Evolutionary conservation across 2,888 invertebrate genomes (phyloP), one percentile per base, ranked within the genome.

Genomic region (Phyto melanocephala): DNA sequence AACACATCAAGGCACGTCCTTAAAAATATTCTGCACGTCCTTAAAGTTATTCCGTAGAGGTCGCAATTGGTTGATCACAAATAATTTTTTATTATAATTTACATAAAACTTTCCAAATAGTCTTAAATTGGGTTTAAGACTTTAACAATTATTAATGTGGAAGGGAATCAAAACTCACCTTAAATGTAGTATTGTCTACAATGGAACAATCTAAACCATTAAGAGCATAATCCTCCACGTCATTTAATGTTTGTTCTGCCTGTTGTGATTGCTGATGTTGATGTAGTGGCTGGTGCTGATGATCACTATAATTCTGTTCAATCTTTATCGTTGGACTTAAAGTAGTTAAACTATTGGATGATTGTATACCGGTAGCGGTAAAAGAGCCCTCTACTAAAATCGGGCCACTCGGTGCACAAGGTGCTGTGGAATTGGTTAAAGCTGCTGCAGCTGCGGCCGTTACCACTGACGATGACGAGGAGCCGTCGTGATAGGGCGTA

Each of bases 401-500:
- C 74, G 89, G 87, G 28, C 86, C 84, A 28, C 72, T 62, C 17
- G 86, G 77, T 71, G 86, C 86, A 70, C 72, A 84, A 77, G 76
- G 84, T 52, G 56, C 77, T 47, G 81, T 78, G 54, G 81, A 80
- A 67, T 84, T 84, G 17, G 24, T 80, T 79, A 62, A 62, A 24
- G 80, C 20, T 33, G 81, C 60, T 33, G 84, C 40, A 47, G 76
- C 60, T 40, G 63, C 70, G 24, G 80, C 78, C 22, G 78, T 58
- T 40, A 65, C 50, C 37, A 74, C 65, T 20, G 72, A 13, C 8
- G 87, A 85, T 47, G 81, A 45, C 24, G 72, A 13, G n/a, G 87
- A 86, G 17, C 28, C 15, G 80, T 88, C 88, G 85, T 89, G 89
- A 78, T 89, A 90, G 76, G 90, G 90, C 15, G 90, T 87, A 82